Conservation (phyloP, 2,888 invertebrate species). For the Lasioglossum lativentre region DNA sequence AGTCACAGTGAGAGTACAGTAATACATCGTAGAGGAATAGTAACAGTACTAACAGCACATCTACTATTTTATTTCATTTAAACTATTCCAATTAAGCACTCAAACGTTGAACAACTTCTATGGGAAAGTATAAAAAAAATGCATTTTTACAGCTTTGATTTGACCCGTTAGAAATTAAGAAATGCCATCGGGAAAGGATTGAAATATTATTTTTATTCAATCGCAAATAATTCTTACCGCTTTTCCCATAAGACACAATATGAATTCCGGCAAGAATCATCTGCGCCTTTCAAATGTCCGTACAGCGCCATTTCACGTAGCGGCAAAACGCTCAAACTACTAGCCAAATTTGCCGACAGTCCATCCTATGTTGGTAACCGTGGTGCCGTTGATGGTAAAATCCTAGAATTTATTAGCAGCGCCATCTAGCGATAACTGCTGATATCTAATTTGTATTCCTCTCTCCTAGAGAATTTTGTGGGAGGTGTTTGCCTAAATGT, state of each 20-base stretch:
- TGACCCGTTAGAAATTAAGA: background rate
- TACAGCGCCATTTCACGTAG: too few species aligned
- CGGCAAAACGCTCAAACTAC: background rate
- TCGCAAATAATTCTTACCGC: background rate
- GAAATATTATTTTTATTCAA: background rate
- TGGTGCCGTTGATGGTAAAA: too few species aligned
- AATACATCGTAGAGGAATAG: too few species aligned
- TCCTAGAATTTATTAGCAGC: too few species aligned
- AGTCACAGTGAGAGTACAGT: background rate
- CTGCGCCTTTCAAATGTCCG: background rate
- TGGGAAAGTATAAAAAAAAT: too few species aligned
- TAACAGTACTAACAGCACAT: background rate
- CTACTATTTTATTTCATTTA: background rate
- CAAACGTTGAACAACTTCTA: too few species aligned
- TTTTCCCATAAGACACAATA: background rate
- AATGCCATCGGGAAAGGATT: background rate
- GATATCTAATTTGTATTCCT: too few species aligned
- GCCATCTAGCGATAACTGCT: too few species aligned
- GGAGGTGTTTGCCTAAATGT: background rate
- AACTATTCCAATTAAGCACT: background rate
- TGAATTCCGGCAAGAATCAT: background rate
- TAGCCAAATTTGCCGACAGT: background rate
- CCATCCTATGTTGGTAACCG: too few species aligned
- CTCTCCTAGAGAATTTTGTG: too few species aligned
- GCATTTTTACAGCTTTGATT: background rate